Base-by-base conservation (phyloP, 2,797 vertebrate species). In the Nothura maculosa region DNA sequence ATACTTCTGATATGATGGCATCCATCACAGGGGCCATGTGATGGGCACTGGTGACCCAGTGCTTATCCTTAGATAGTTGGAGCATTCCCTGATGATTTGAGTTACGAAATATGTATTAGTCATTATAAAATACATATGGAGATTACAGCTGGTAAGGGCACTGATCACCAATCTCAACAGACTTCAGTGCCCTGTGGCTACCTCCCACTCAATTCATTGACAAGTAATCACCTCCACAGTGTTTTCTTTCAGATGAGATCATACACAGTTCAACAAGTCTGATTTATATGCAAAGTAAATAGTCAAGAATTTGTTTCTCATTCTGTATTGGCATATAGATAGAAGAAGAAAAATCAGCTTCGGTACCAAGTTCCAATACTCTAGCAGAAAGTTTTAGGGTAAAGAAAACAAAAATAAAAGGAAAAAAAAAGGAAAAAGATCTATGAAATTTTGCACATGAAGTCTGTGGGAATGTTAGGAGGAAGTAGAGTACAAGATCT, bases 381-480 rank as follows among this genome's bases (percentile, higher is more conserved):
- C 20, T 47, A 61, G 13, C 10, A 95, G 89, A 92, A 92, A 80
- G 12, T 12, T 88, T 92, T 76, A 72, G 36, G 10, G 61, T 85
- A 92, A 36, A 89, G 9, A 89, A 12, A 70, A 28, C 78, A 43
- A 12, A 6, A 20, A 69, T 78, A 55, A 18, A 8, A 63, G n/a
- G 20, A 81, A 91, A 73, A 42, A 42, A 42, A 42, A 13, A 42
- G 42, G 42, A 43, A 43, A 43, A 43, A 43, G 17, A 9, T 12
- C 4, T 17, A 34, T 38, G 47, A 75, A 27, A 3, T 64, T 84
- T 77, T 30, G 80, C 40, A 82, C 55, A 75, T 58, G 63, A 12
- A 2, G 8, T 79, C 21, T 14, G 28, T 6, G 25, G 47, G 42
- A 7, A 14, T 81, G n/a, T 50, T 36, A 69, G 50, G 72, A 91